A percentile compares a stretch with the other conserved stretches of the same genome.
Evolutionary conservation across 2,888 invertebrate species (phyloP).

Genomic region (Vanessa cardui): DNA sequence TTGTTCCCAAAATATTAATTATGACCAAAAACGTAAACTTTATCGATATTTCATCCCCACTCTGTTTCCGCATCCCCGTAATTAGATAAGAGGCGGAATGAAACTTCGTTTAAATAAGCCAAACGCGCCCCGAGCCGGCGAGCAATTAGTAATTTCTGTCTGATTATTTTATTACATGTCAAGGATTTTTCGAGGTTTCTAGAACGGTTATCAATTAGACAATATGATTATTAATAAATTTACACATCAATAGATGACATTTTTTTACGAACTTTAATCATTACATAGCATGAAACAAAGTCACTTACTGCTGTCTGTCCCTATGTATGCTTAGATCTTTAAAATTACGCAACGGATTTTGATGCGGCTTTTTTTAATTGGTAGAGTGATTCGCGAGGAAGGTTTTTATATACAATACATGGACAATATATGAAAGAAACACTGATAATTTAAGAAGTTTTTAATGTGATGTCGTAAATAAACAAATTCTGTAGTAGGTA

Average conservation of each 20-base stretch:
- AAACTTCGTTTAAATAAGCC: conserved; percentile 81
- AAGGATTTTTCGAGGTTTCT: conserved; percentile 39
- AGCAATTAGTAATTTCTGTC: conserved; percentile 74
- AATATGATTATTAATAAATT: not conserved
- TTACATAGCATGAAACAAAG: too few relatives aligned
- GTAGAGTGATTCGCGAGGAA: too few relatives aligned
- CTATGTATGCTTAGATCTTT: too few relatives aligned
- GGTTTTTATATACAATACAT: too few relatives aligned
- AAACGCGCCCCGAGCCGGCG: conserved; percentile 57
- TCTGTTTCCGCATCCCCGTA: conserved; percentile 59
- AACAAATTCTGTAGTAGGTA: too few relatives aligned
- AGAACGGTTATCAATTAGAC: conserved; percentile 24
- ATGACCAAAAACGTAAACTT: conserved; percentile 32
- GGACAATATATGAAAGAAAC: too few relatives aligned
- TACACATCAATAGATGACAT: not conserved
- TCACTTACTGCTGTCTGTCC: too few relatives aligned
- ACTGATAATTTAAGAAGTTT: too few relatives aligned
- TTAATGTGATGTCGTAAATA: too few relatives aligned
- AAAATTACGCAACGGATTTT: too few relatives aligned
- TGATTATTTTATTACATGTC: conserved; percentile 74
- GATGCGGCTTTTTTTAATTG: too few relatives aligned
- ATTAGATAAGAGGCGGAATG: conserved; percentile 80
- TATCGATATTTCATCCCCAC: conserved; percentile 49
- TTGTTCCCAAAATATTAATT: conserved; percentile 19
- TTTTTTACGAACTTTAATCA: too few relatives aligned